Evolutionary conservation across 2,113 vertebrate species (phyloP).

Genomic region (Heptranchias perlo): DNA sequence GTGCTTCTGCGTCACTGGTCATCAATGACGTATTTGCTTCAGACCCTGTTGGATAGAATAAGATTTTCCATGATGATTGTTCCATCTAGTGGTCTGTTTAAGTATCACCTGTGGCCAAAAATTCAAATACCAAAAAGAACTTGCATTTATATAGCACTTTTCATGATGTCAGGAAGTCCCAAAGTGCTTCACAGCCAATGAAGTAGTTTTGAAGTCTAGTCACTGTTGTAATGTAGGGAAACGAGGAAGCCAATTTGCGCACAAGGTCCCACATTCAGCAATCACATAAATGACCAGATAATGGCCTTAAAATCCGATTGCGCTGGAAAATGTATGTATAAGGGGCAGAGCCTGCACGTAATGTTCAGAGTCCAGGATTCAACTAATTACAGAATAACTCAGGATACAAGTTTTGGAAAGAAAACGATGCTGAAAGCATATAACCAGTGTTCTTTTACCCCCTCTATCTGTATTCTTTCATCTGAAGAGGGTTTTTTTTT

Average conservation of each 20-base stretch:
- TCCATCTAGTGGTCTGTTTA: slow-evolving; percentile 16
- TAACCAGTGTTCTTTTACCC: no score
- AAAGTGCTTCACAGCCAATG: background rate
- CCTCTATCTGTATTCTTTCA: no score
- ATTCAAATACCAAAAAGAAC: background rate
- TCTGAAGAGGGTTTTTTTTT: no score
- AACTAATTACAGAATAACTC: no score
- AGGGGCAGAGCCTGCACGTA: no score
- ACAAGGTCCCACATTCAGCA: background rate
- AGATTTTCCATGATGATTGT: background rate
- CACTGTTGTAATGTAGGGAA: background rate
- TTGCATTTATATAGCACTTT: background rate
- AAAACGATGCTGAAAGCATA: no score
- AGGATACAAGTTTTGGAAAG: no score
- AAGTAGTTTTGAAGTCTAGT: background rate
- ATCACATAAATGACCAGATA: background rate
- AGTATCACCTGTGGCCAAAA: background rate
- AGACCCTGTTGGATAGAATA: no score
- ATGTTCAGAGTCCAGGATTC: no score
- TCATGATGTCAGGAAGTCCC: background rate
- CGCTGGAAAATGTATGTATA: no score
- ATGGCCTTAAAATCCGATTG: no score
- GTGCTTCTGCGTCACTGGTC: background rate
- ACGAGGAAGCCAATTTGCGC: background rate
- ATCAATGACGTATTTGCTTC: background rate